Percentiles rank a stretch among this genome's conserved stretches.
Evolutionary conservation across 2,797 vertebrate genomes (phyloP).

Genomic region (Fundulus diaphanus): DNA sequence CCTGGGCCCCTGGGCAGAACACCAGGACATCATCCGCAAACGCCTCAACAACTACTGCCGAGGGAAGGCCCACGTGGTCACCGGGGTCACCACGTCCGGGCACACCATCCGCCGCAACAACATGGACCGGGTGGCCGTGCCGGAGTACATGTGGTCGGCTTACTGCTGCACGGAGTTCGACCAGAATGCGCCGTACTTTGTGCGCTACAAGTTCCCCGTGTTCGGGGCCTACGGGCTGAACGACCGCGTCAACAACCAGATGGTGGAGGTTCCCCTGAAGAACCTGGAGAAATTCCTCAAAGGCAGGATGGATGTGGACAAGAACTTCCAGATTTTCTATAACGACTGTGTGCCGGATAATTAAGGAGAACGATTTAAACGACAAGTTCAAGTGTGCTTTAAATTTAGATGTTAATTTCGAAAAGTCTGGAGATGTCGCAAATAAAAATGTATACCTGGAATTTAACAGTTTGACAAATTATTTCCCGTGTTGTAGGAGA

Average conservation of each 20-base stretch:
- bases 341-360: constrained; percentile 74
- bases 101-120: constrained; percentile 77
- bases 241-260: constrained; percentile 72
- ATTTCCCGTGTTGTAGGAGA: constrained; percentile 9
- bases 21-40: constrained; percentile 70
- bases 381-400: background rate
- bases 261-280: constrained; percentile 78
- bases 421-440: background rate
- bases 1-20: constrained; percentile 70
- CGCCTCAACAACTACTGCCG: constrained; percentile 82
- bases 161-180: constrained; percentile 80
- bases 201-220: constrained; percentile 79
- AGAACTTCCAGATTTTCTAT: constrained; percentile 82
- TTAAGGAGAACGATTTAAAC: constrained; percentile 24
- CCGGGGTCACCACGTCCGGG: constrained; percentile 74
- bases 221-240: constrained; percentile 77
- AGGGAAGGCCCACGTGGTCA: constrained; percentile 72
- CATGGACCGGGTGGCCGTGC: constrained; percentile 73
- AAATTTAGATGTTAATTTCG: background rate
- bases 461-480: constrained; percentile 4
- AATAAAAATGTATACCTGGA: background rate
- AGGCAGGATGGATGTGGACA: constrained; percentile 77
- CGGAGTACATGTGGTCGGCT: constrained; percentile 78
- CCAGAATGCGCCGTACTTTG: constrained; percentile 76
- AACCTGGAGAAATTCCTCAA: constrained; percentile 79